Percentiles rank a stretch among this genome's conserved stretches.
Evolutionary conservation across 2,113 vertebrate genomes (phyloP).

Genomic region (Actinemys pallida): DNA sequence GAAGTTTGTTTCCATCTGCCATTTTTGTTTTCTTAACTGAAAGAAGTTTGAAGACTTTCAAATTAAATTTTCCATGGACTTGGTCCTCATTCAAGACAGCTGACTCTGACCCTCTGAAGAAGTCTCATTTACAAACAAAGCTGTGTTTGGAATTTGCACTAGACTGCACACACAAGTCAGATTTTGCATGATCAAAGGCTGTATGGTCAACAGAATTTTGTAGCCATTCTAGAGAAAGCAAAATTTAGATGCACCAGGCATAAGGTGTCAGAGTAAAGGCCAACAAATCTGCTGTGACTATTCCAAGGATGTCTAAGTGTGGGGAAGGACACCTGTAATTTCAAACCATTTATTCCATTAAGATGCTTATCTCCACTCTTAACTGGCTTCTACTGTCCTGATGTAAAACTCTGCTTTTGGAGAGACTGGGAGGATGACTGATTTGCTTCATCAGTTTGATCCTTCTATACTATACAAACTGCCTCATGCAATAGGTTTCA

Average conservation of each 20-base stretch:
- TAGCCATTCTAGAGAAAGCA: not conserved
- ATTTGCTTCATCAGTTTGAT: not conserved
- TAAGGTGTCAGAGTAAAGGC: not conserved
- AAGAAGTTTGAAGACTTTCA: not conserved
- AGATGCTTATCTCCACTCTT: not conserved
- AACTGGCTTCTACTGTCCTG: not conserved
- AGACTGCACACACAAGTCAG: not conserved
- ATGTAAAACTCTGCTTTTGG: not conserved
- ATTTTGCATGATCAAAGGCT: conserved; percentile 30
- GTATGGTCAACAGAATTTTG: not conserved
- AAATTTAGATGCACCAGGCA: not conserved
- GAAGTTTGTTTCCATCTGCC: not conserved
- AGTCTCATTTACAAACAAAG: conserved; percentile 56
- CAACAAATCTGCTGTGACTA: not conserved
- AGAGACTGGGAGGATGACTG: not conserved
- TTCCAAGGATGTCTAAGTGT: not conserved
- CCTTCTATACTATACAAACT: not conserved
- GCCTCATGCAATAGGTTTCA: not conserved
- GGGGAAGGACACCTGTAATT: not conserved
- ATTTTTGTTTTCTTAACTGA: not conserved
- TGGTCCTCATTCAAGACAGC: not conserved
- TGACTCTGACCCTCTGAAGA: accelerated
- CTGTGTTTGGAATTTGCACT: conserved; percentile 52
- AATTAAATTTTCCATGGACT: not conserved
- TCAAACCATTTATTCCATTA: conserved; percentile 1